Percentiles rank a stretch among this genome's conserved stretches.
These are phyloP conservation scores for Tenthredo notha DNA, from an alignment of 2,888 invertebrate genomes.

Conservation along the genomic window DNA sequence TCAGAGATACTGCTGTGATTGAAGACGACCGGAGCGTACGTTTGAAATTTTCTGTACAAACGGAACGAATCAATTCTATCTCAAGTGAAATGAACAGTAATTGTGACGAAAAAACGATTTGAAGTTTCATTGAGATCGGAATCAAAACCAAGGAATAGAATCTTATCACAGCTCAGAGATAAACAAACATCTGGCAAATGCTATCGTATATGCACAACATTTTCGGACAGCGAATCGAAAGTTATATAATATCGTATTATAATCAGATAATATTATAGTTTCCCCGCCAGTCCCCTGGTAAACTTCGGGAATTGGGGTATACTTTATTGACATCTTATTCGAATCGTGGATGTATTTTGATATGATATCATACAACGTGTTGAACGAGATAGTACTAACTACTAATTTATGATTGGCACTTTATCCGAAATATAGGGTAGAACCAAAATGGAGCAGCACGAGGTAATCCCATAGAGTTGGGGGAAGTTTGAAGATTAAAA, in stretches of 20 bases:
- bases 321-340: neutral
- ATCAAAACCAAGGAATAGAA: conserved; percentile 1
- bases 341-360: neutral
- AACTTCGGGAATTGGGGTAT: no score
- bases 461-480: neutral
- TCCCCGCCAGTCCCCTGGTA: neutral
- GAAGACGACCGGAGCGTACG: neutral
- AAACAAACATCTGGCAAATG: conserved; percentile 3
- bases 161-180: conserved; percentile 8
- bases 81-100: neutral
- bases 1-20: neutral
- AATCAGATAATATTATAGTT: neutral
- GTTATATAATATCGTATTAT: neutral
- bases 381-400: neutral
- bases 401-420: neutral
- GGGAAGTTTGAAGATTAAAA: neutral
- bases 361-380: no score
- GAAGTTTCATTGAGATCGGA: neutral
- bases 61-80: neutral
- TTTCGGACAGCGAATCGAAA: neutral
- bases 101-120: neutral
- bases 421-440: neutral
- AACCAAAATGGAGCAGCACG: neutral
- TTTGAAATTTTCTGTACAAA: neutral
- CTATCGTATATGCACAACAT: neutral